Percentiles rank a stretch among this genome's conserved stretches.
Conservation (phyloP, 2,797 vertebrate genomes). For the Spinus olivaceus region DNA sequence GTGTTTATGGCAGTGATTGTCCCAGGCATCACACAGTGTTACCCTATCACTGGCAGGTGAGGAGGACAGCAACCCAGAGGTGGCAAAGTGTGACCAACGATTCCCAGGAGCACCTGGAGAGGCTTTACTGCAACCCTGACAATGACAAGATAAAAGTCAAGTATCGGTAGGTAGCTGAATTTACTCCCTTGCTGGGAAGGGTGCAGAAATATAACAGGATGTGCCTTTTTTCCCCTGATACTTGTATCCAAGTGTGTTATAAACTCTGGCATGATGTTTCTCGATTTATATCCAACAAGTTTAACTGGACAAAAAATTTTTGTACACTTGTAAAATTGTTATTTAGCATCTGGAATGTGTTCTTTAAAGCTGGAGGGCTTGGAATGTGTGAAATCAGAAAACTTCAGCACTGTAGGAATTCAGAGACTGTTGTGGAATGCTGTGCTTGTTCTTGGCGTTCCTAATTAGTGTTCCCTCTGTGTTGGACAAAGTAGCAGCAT, state of each 20-base stretch:
- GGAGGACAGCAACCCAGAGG: conserved; percentile 79
- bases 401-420: background rate
- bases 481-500: background rate
- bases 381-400: background rate
- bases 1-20: conserved; percentile 91
- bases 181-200: background rate
- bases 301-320: background rate
- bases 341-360: background rate
- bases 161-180: conserved; percentile 85
- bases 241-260: background rate
- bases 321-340: background rate
- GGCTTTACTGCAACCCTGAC: conserved; percentile 99
- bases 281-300: background rate
- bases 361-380: background rate
- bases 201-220: background rate
- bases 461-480: background rate
- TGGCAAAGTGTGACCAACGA: conserved; percentile 97
- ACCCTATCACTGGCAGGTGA: conserved; percentile 97
- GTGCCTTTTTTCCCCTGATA: background rate
- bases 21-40: conserved; percentile 93
- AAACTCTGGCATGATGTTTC: background rate
- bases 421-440: background rate
- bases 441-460: background rate
- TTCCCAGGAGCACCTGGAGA: conserved; percentile 97
- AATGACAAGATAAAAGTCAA: conserved; percentile 93